Conservation (phyloP, 2,888 invertebrate genomes). For the Eupithecia inturbata region DNA sequence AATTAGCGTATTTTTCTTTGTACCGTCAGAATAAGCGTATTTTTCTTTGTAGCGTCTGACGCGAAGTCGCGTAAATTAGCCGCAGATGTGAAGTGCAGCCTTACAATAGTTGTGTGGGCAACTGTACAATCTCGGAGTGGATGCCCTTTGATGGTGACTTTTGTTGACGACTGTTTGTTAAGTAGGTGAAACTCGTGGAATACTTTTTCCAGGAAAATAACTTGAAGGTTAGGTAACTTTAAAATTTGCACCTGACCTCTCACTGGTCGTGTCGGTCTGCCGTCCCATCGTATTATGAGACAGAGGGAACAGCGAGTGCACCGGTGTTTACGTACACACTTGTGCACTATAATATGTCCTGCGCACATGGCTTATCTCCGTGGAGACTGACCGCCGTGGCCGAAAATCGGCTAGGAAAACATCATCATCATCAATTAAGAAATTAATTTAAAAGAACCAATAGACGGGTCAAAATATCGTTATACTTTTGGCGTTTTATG, state of each 20-base stretch:
- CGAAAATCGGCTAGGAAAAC: no score
- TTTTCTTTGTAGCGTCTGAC: constrained; percentile 63
- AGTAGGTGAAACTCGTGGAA: constrained; percentile 7
- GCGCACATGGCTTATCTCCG: no score
- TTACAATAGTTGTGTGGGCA: constrained; percentile 28
- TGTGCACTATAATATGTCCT: no score
- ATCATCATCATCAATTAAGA: no score
- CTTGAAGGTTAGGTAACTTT: neutral
- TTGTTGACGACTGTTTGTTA: constrained; percentile 2
- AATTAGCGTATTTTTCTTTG: constrained; percentile 83
- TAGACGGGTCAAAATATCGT: no score
- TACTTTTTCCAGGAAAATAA: neutral
- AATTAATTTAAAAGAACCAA: no score
- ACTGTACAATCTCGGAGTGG: constrained; percentile 16
- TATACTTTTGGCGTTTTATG: no score
- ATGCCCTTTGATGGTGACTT: constrained; percentile 17
- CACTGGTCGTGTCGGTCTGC: neutral
- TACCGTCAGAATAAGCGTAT: constrained; percentile 48
- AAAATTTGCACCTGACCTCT: neutral
- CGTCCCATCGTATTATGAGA: neutral
- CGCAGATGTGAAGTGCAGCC: constrained; percentile 69
- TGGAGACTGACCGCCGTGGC: no score
- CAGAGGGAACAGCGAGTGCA: no score
- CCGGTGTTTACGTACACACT: no score
- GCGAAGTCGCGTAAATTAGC: constrained; percentile 73